phyloP scores from a whole-genome alignment of 2,888 invertebrate genomes.

The Acronicta psi region DNA sequence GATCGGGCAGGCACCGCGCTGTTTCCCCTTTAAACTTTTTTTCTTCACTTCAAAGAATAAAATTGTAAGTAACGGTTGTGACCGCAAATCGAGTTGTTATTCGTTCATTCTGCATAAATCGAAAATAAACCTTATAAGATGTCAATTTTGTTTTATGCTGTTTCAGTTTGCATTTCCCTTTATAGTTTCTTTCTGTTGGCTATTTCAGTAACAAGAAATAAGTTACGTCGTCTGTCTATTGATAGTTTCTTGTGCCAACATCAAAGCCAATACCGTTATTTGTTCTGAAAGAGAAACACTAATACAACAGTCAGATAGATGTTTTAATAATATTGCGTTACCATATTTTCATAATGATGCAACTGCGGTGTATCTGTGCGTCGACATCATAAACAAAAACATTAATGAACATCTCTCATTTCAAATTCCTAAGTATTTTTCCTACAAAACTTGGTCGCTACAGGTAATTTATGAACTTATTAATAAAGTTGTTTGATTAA shows the following conservation, averaged over 20 bases:
- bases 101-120: conserved; percentile 65
- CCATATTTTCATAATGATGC: conserved; percentile 15
- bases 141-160: conserved; percentile 58
- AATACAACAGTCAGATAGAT: conserved; percentile 19
- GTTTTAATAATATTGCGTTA: conserved; percentile 15
- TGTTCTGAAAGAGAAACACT: conserved; percentile 6
- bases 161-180: conserved; percentile 52
- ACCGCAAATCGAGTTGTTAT: conserved; percentile 68
- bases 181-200: conserved; percentile 38
- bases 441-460: conserved; percentile 59
- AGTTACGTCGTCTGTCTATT: conserved; percentile 32
- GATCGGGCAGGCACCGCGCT: conserved; percentile 63
- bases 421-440: conserved; percentile 58
- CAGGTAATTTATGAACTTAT: conserved; percentile 62
- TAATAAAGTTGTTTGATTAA: conserved; percentile 63
- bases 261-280: conserved; percentile 16
- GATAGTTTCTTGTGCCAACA: conserved; percentile 20
- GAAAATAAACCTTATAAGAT: conserved; percentile 62
- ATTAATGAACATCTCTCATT: conserved; percentile 55
- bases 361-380: conserved; percentile 14
- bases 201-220: conserved; percentile 30
- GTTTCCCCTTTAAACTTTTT: conserved; percentile 66
- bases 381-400: conserved; percentile 55
- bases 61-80: conserved; percentile 58
- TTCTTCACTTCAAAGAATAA: conserved; percentile 39